Evolutionary conservation across 2,113 vertebrate genomes (phyloP).

Genomic region (Psettodes erumei): DNA sequence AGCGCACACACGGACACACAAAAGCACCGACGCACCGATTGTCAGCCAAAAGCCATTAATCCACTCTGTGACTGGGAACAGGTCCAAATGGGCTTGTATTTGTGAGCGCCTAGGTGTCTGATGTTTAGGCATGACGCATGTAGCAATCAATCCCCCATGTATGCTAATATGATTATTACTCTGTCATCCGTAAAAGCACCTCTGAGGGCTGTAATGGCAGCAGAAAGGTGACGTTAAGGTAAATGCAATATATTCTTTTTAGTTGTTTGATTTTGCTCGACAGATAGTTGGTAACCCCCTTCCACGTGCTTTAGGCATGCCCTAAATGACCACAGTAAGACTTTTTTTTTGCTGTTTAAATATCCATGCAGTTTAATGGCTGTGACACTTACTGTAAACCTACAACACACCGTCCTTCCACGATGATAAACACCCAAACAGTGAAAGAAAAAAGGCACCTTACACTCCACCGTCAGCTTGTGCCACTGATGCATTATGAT

Average conservation of each 20-base stretch:
- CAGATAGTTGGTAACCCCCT: not conserved
- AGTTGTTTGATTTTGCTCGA: not conserved
- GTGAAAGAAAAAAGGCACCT: not conserved
- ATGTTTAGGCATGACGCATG: conserved; percentile 52
- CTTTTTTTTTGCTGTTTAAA: too few relatives aligned
- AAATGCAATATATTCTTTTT: not conserved
- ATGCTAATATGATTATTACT: conserved; percentile 47
- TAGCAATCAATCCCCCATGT: conserved; percentile 43
- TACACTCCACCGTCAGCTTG: not conserved
- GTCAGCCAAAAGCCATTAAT: conserved; percentile 73
- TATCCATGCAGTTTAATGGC: too few relatives aligned
- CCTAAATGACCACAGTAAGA: too few relatives aligned
- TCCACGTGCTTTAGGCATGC: too few relatives aligned
- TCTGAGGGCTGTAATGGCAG: conserved; percentile 1
- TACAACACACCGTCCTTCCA: not conserved
- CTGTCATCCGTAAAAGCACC: conserved; percentile 36
- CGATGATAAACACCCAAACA: not conserved
- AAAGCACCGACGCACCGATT: conserved; percentile 30
- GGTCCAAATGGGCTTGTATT: conserved; percentile 58
- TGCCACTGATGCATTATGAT: not conserved
- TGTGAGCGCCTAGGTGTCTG: conserved; percentile 34
- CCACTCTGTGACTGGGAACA: conserved; percentile 56
- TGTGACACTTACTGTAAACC: not conserved
- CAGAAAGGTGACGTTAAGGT: conserved; percentile 15
- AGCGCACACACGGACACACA: conserved; percentile 29